phyloP scores from a whole-genome alignment of 2,888 invertebrate genomes.

The Diaprepes abbreviatus region DNA sequence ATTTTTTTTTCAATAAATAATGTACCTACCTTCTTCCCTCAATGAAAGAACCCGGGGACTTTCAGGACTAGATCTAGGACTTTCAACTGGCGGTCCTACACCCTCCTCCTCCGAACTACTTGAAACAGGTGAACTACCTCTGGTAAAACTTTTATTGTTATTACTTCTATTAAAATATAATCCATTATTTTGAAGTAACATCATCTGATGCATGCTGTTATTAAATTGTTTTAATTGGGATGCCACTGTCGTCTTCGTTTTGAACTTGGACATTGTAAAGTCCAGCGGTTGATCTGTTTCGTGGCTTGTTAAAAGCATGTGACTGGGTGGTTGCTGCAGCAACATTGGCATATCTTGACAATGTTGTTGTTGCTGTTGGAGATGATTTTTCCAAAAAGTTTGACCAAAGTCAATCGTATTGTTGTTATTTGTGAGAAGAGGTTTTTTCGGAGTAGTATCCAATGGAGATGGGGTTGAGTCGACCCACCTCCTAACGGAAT shows the following conservation, averaged over 20 bases:
- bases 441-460: constrained; percentile 66
- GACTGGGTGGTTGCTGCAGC: constrained; percentile 70
- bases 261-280: constrained; percentile 78
- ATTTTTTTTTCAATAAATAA: background rate
- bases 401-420: constrained; percentile 70
- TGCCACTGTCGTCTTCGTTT: constrained; percentile 63
- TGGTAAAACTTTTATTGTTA: constrained; percentile 62
- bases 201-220: constrained; percentile 65
- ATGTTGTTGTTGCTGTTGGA: constrained; percentile 50
- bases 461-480: constrained; percentile 71
- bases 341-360: constrained; percentile 72
- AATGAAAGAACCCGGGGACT: constrained; percentile 62
- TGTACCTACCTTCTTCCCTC: constrained; percentile 66
- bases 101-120: constrained; percentile 69
- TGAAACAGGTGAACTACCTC: constrained; percentile 64
- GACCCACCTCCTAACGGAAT: constrained; percentile 74
- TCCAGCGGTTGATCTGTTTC: constrained; percentile 77
- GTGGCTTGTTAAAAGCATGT: constrained; percentile 68
- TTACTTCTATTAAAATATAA: constrained; percentile 64
- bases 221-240: constrained; percentile 65
- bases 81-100: constrained; percentile 65
- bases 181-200: constrained; percentile 66
- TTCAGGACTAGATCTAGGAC: constrained; percentile 64
- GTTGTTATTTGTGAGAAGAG: constrained; percentile 69
- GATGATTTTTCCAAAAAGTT: constrained; percentile 61